Conservation (phyloP, 2,888 invertebrate genomes). For the Ornithoptera priamus region DNA sequence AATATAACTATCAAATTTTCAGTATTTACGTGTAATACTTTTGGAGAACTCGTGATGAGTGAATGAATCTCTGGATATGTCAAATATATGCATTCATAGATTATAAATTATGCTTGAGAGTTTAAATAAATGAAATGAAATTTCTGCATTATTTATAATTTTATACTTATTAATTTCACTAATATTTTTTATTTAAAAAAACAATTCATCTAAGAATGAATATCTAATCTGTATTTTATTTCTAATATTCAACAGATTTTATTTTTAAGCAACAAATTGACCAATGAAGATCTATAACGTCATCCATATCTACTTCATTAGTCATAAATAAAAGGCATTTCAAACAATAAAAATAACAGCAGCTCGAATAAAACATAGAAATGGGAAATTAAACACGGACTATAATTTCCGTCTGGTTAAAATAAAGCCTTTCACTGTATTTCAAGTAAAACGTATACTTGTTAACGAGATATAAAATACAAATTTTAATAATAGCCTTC, state of each 20-base stretch:
- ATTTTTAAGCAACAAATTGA: not conserved
- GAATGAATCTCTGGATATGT: too few species aligned
- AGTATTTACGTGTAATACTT: too few species aligned
- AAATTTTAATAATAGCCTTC: slow-evolving; percentile 1
- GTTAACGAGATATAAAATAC: slow-evolving; percentile 6
- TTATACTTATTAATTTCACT: not conserved
- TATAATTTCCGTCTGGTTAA: not conserved
- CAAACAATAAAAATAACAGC: slow-evolving; percentile 6
- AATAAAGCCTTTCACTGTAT: slow-evolving; percentile 6
- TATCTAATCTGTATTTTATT: not conserved
- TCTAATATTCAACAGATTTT: not conserved
- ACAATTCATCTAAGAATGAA: not conserved
- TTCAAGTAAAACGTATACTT: slow-evolving; percentile 10
- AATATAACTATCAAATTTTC: too few species aligned
- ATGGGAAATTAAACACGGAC: slow-evolving; percentile 17
- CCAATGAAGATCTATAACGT: not conserved
- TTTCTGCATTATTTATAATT: too few species aligned
- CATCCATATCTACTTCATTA: not conserved
- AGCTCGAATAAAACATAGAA: slow-evolving; percentile 30
- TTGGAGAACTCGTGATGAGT: too few species aligned
- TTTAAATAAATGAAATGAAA: too few species aligned
- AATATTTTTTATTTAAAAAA: not conserved
- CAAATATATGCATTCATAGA: too few species aligned
- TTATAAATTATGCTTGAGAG: too few species aligned
- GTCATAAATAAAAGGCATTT: not conserved